Percentiles rank a stretch among this genome's conserved stretches.
Evolutionary conservation across 2,113 vertebrate species (phyloP).

Genomic region (Eublepharis macularius): DNA sequence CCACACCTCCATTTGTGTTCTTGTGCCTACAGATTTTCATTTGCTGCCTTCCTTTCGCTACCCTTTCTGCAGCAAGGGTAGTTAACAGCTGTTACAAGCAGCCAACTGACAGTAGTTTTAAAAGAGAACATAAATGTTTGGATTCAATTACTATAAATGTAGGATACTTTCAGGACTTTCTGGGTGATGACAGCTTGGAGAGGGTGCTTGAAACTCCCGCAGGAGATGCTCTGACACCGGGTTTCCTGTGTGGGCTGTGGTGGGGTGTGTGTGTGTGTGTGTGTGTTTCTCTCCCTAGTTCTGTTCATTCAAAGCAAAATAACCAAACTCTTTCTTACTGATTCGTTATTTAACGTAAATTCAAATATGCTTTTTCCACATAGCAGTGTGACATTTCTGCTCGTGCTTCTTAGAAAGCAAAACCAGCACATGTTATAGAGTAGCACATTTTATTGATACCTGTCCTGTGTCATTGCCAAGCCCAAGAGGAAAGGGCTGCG

Average conservation of each 20-base stretch:
- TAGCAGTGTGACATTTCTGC: neutral
- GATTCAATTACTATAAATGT: neutral
- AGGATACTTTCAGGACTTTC: too few species aligned
- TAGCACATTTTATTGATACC: neutral
- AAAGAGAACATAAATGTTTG: constrained; percentile 1
- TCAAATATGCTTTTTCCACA: neutral
- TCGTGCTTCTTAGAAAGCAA: neutral
- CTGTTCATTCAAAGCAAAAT: neutral
- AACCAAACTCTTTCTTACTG: neutral
- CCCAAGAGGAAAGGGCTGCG: neutral
- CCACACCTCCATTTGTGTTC: neutral
- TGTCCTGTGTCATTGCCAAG: neutral
- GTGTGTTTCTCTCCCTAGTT: constrained; percentile 7
- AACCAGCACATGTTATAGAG: neutral
- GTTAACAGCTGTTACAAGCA: neutral
- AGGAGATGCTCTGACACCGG: constrained; percentile 8
- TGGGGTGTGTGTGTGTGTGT: neutral
- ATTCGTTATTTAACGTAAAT: neutral
- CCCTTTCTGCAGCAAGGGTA: neutral
- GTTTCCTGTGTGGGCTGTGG: constrained; percentile 44
- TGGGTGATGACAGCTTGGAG: neutral
- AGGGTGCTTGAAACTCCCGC: neutral
- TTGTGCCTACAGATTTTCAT: neutral
- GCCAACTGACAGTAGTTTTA: neutral
- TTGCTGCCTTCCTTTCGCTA: neutral